These are phyloP conservation scores for Epizoanthus stellaris DNA, from an alignment of 92 coral and sea anemone genomes.

Conservation along the genomic window DNA sequence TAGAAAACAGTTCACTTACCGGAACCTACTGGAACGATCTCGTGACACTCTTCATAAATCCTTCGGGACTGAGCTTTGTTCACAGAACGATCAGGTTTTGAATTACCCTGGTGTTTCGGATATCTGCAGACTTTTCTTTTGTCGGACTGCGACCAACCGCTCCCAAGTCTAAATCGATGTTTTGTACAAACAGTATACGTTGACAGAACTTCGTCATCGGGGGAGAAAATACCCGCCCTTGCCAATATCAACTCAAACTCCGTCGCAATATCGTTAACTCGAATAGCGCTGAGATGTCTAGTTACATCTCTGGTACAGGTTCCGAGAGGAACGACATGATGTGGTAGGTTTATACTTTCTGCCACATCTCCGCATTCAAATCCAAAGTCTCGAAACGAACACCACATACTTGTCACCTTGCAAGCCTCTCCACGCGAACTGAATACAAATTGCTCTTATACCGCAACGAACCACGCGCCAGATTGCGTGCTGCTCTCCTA, in stretches of 20 bases:
- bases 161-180: background rate
- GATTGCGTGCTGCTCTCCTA: too few relatives aligned
- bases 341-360: slow-evolving; percentile 5
- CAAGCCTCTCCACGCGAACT: too few relatives aligned
- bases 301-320: slow-evolving; percentile 7
- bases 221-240: slow-evolving; percentile 21
- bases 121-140: background rate
- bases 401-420: background rate
- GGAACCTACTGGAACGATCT: background rate
- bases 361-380: slow-evolving; percentile 11
- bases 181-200: slow-evolving; percentile 13
- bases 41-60: background rate
- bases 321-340: slow-evolving; percentile 3
- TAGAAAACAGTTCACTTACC: too few relatives aligned
- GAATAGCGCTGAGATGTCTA: slow-evolving; percentile 20
- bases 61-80: background rate
- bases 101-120: slow-evolving; percentile 1
- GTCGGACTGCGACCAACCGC: slow-evolving; percentile 1
- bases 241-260: slow-evolving; percentile 21
- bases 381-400: background rate
- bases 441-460: too few relatives aligned
- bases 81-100: background rate
- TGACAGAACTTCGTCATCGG: background rate
- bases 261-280: slow-evolving; percentile 8
- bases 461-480: too few relatives aligned